A percentile compares a stretch with the other conserved stretches of the same genome.
Evolutionary conservation across 2,888 invertebrate genomes (phyloP).

Genomic region (Eupithecia exiguata): DNA sequence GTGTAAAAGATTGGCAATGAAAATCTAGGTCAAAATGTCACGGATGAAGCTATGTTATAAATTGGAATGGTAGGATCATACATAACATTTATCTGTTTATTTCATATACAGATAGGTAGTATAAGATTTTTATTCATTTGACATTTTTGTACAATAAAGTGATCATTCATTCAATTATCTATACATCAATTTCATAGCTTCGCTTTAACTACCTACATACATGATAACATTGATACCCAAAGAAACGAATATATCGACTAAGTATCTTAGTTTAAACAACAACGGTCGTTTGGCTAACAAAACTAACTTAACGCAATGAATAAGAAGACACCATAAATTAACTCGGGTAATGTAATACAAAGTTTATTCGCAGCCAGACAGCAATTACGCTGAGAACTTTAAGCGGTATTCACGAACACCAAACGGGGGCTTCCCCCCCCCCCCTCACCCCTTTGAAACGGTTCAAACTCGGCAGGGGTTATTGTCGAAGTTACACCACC

Average conservation of each 20-base stretch:
- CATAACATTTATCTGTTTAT: not conserved
- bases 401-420: constrained; percentile 79
- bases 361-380: constrained; percentile 81
- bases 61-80: not conserved
- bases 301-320: constrained; percentile 73
- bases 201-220: not conserved
- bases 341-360: constrained; percentile 81
- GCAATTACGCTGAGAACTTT: constrained; percentile 80
- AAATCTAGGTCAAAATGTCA: constrained; percentile 43
- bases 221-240: not conserved
- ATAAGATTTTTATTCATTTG: too few species aligned
- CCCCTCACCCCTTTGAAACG: constrained; percentile 66
- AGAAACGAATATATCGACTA: constrained; percentile 25
- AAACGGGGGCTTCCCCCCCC: constrained; percentile 62
- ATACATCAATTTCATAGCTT: not conserved
- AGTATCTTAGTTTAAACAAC: constrained; percentile 58
- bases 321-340: constrained; percentile 81
- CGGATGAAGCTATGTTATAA: not conserved
- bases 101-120: too few species aligned
- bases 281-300: constrained; percentile 66
- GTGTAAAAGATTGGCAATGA: constrained; percentile 42
- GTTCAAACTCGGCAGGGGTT: constrained; percentile 67
- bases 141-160: too few species aligned
- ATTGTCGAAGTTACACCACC: constrained; percentile 70
- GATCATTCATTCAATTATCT: not conserved